Evolutionary conservation across 2,797 vertebrate genomes (phyloP), one percentile per base, ranked within the genome.

Genomic region (Coluber constrictor): DNA sequence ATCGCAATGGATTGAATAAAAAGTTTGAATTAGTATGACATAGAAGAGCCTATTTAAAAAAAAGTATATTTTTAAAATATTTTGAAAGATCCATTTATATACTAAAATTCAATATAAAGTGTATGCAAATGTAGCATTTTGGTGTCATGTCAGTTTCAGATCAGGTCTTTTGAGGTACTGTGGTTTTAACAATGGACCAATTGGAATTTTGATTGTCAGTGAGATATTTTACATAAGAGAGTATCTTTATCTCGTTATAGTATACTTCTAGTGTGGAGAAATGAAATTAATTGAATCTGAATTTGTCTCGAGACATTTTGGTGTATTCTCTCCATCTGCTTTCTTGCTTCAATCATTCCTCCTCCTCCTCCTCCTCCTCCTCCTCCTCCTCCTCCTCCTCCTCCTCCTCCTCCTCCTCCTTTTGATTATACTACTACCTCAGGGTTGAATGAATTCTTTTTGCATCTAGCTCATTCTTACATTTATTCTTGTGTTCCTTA

Each of bases 131-230:
- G 94, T 94, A 96, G 93, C 18, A n/a, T 79, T 94, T 96, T 95
- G 95, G 93, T 96, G 94, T 94, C 95, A 96, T 93, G 95, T 96
- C 94, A 96, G 95, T 95, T 94, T 95, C 88, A 95, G 95, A 95
- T 95, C 90, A 94, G 59, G 92, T 94, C 95, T 89, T 93, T 92
- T 63, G 96, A 95, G 96, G 95, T 57, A 91, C 15, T 87, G 51
- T 90, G 60, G 66, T 96, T 96, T 95, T 96, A 95, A 94, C 95
- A 95, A 95, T 90, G 90, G 88, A 56, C 90, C 94, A 96, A 93
- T 88, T 94, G 89, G 86, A 95, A 95, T 79, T 16, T 1, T 20
- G 93, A 93, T 91, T 93, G 89, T 79, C 90, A 95, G 93, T 95
- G 32, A 11, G 70, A 94, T 88, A 66, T 79, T 20, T 63, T 87